These are phyloP conservation scores for Archilochus colubris DNA, from an alignment of 2,113 vertebrate species.

Conservation along the genomic window DNA sequence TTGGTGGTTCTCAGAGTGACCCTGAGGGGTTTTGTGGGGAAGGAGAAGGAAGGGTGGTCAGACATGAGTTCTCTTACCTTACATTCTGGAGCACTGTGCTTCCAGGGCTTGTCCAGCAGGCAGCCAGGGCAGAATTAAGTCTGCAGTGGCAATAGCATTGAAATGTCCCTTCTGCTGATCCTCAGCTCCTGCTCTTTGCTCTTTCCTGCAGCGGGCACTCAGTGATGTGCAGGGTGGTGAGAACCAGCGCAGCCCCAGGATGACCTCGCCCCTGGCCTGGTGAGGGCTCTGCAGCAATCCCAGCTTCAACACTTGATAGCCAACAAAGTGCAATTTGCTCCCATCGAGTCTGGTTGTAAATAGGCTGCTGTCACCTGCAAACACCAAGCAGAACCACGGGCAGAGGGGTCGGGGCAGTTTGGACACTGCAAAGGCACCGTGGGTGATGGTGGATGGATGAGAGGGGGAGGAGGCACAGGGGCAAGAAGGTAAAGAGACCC, in stretches of 20 bases:
- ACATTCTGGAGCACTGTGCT: background rate
- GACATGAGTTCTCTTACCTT: no score
- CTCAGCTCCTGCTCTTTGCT: background rate
- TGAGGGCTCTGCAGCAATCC: slow-evolving; percentile 54
- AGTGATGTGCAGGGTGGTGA: slow-evolving; percentile 87
- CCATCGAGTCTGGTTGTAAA: slow-evolving; percentile 1
- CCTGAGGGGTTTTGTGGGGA: no score
- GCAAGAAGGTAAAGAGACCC: background rate
- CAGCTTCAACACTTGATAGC: background rate
- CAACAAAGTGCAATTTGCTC: slow-evolving; percentile 59
- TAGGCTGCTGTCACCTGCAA: background rate
- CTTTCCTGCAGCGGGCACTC: slow-evolving; percentile 85
- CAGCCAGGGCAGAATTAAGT: background rate
- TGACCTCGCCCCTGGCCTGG: slow-evolving; percentile 92
- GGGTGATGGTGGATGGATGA: background rate
- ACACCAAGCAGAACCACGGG: background rate
- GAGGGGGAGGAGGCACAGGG: background rate
- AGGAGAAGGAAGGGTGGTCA: no score
- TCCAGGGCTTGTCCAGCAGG: background rate
- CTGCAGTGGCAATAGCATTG: fast-evolving
- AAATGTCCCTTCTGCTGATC: background rate
- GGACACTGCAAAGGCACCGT: background rate
- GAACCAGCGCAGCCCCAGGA: slow-evolving; percentile 85
- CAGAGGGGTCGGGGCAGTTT: background rate
- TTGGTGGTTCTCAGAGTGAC: no score